Evolutionary conservation across 2,888 invertebrate genomes (phyloP).

Genomic region (Xanthia togata): DNA sequence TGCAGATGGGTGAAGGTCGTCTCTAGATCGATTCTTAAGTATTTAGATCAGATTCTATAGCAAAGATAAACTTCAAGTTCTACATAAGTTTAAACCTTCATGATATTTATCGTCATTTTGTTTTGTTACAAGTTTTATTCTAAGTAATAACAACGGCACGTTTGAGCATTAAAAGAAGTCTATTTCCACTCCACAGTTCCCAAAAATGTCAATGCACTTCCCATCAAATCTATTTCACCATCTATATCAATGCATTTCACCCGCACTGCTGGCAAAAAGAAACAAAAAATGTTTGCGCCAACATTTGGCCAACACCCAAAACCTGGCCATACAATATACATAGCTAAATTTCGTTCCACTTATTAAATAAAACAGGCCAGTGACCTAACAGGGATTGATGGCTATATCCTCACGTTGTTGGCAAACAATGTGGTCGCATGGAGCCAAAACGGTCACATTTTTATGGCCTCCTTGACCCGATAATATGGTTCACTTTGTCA

Average conservation of each 20-base stretch:
- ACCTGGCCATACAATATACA: constrained; percentile 51
- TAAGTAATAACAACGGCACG: neutral
- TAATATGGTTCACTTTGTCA: constrained; percentile 54
- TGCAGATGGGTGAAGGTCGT: no score
- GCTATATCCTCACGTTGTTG: constrained; percentile 59
- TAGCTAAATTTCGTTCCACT: constrained; percentile 59
- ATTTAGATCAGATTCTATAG: no score
- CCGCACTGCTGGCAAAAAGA: constrained; percentile 22
- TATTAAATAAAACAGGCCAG: constrained; percentile 65
- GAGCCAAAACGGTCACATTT: constrained; percentile 65
- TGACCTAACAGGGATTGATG: constrained; percentile 66
- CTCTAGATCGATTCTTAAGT: no score
- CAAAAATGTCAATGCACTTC: constrained; percentile 27
- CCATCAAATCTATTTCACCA: constrained; percentile 18
- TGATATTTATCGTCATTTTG: neutral
- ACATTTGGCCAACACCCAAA: constrained; percentile 62
- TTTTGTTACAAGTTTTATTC: neutral
- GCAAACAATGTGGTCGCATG: constrained; percentile 55
- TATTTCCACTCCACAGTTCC: neutral
- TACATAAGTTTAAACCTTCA: neutral
- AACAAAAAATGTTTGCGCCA: constrained; percentile 44
- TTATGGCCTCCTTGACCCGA: constrained; percentile 64
- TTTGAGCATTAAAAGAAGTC: neutral
- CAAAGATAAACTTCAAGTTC: no score
- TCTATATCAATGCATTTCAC: neutral